Base-by-base conservation (phyloP, 2,888 invertebrate species). In the Drosophila mulleri region DNA sequence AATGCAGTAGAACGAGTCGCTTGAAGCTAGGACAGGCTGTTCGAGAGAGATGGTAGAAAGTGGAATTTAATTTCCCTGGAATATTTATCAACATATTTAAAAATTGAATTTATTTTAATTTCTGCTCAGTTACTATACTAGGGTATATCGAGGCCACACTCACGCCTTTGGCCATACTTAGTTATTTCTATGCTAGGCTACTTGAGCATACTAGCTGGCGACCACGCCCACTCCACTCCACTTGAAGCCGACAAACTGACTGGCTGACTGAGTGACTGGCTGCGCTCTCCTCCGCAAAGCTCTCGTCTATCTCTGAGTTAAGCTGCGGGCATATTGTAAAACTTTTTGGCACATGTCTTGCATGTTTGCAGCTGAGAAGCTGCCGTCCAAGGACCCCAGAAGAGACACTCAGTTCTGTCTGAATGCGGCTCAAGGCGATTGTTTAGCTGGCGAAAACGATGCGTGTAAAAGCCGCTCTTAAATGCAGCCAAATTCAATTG, bases 301-400 rank as follows among this genome's bases (percentile, higher is more conserved):
- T 42, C 23, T n/a, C 6, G 58, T 62, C 50, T 65, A 62, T 61
- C 52, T 65, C 56, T 52, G 75, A 47, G 57, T 61, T 57, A 67
- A 71, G 81, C 88, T 81, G 75, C 83, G 73, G 83, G 89, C 84
- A 79, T 84, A 86, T 87, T 86, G 88, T 83, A 78, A 88, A 87
- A 88, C 87, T 87, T 85, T 88, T 79, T 87, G 89, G 86, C 86
- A 87, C 89, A 86, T 86, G 86, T 83, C 86, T 88, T 83, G 87
- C 72, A 78, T 87, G 83, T 78, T 83, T 85, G 79, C 75, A 80
- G 71, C 69, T 73, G 68, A 60, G 63, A 59, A 57, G 77, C 67
- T 68, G 67, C 61, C 64, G 56, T 68, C 66, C 78, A 68, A 64
- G 47, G 50, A 68, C 79, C 63, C 59, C 69, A 67, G 16, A 37